phyloP scores from a whole-genome alignment of 2,888 invertebrate genomes.

The Bellardia pandia region DNA sequence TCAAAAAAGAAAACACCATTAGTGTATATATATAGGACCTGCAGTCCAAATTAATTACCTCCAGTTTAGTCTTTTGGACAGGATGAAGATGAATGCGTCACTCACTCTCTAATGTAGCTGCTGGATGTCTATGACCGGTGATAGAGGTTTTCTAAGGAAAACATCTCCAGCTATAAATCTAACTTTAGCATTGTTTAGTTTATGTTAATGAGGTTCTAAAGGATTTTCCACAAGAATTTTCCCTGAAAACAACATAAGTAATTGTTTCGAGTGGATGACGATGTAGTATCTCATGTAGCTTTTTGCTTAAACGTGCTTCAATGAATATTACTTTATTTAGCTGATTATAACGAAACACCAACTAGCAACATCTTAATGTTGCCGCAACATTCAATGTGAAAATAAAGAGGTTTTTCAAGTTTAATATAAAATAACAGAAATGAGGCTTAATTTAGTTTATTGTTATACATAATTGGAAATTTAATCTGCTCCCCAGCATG shows the following conservation, averaged over 20 bases:
- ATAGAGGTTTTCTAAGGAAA: no score
- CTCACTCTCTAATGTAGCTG: no score
- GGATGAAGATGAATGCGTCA: no score
- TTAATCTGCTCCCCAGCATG: constrained; percentile 74
- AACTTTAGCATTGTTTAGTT: no score
- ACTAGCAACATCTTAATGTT: neutral
- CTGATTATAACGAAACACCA: constrained; percentile 25
- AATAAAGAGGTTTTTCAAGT: constrained; percentile 35
- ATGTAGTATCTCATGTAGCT: neutral
- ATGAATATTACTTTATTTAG: constrained; percentile 39
- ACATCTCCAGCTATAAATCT: no score
- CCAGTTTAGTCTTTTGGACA: no score
- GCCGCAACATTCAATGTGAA: constrained; percentile 26
- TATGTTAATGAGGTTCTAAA: no score
- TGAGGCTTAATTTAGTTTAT: constrained; percentile 79
- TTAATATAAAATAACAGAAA: constrained; percentile 13
- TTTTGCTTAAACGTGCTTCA: neutral
- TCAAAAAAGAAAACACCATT: no score
- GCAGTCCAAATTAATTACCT: no score
- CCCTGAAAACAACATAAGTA: neutral
- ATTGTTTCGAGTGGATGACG: neutral
- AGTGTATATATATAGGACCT: no score
- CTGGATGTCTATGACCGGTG: no score
- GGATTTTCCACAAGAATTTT: neutral
- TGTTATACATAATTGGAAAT: constrained; percentile 82